phyloP scores from a whole-genome alignment of 2,888 invertebrate species.

The Calliphora vomitoria region DNA sequence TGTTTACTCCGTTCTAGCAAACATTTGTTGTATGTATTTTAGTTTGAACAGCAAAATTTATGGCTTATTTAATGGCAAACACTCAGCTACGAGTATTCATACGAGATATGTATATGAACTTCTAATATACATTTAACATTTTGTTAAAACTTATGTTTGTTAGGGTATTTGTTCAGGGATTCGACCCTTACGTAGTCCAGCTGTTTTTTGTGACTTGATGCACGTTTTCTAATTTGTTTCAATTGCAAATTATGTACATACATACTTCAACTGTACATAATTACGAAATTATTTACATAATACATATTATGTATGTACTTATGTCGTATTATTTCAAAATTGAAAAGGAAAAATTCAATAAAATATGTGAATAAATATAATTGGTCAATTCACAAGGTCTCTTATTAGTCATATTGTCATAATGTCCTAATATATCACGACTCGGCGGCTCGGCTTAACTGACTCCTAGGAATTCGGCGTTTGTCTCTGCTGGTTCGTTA shows the following conservation, averaged over 20 bases:
- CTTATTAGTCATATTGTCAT: too few species aligned
- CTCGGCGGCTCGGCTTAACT: too few species aligned
- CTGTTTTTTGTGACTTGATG: conserved; percentile 8
- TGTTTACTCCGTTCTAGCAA: background rate
- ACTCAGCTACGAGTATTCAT: background rate
- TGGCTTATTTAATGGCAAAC: conserved; percentile 29
- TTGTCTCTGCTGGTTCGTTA: too few species aligned
- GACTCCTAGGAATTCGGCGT: too few species aligned
- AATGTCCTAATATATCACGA: too few species aligned
- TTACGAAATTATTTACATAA: too few species aligned
- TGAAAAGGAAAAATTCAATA: too few species aligned
- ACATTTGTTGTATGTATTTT: background rate
- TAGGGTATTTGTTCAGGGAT: background rate
- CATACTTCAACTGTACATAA: too few species aligned
- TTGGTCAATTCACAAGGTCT: too few species aligned
- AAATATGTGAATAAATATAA: too few species aligned
- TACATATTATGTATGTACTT: too few species aligned
- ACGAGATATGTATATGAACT: background rate
- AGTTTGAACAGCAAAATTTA: conserved; percentile 36
- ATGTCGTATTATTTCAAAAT: too few species aligned
- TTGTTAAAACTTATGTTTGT: background rate
- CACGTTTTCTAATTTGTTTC: background rate
- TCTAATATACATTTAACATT: background rate
- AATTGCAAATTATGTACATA: background rate
- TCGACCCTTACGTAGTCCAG: background rate